These are phyloP conservation scores for Etheostoma spectabile DNA, from an alignment of 2,113 vertebrate genomes.

Conservation along the genomic window DNA sequence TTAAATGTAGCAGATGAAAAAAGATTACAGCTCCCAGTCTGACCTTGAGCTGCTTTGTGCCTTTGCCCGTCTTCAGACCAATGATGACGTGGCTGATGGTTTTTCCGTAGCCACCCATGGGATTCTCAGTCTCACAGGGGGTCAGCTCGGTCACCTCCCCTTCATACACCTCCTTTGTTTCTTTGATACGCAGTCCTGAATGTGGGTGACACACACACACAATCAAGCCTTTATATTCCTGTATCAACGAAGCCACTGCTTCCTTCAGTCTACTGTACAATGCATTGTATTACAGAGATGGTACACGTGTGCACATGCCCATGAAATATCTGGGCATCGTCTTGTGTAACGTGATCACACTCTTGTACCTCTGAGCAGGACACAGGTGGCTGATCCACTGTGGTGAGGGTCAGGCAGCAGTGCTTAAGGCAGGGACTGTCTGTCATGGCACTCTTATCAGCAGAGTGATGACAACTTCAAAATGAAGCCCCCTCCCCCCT, in stretches of 20 bases:
- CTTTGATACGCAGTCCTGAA: constrained; percentile 96
- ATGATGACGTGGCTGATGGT: constrained; percentile 99
- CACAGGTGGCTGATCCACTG: constrained; percentile 64
- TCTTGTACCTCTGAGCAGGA: constrained; percentile 40
- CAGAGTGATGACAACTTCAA: constrained; percentile 81
- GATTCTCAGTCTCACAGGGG: constrained; percentile 98
- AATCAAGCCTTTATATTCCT: constrained; percentile 64
- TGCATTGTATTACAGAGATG: constrained; percentile 39
- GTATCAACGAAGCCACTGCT: constrained; percentile 9
- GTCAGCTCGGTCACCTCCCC: constrained; percentile 98
- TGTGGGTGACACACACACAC: constrained; percentile 59
- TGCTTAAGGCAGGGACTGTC: constrained; percentile 67
- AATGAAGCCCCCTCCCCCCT: constrained; percentile 53
- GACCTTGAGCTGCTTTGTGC: constrained; percentile 98
- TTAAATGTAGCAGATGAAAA: neutral
- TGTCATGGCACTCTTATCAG: constrained; percentile 80
- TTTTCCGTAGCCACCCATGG: constrained; percentile 98
- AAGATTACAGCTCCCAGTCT: constrained; percentile 8
- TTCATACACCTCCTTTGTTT: constrained; percentile 99
- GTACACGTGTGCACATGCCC: constrained; percentile 21
- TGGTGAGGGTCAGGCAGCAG: constrained; percentile 43
- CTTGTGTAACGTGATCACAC: constrained; percentile 60
- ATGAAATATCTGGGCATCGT: constrained; percentile 45
- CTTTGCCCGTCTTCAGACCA: constrained; percentile 97
- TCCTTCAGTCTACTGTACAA: constrained; percentile 24